Conservation (phyloP, 2,113 vertebrate genomes). For the Jacana jacana region DNA sequence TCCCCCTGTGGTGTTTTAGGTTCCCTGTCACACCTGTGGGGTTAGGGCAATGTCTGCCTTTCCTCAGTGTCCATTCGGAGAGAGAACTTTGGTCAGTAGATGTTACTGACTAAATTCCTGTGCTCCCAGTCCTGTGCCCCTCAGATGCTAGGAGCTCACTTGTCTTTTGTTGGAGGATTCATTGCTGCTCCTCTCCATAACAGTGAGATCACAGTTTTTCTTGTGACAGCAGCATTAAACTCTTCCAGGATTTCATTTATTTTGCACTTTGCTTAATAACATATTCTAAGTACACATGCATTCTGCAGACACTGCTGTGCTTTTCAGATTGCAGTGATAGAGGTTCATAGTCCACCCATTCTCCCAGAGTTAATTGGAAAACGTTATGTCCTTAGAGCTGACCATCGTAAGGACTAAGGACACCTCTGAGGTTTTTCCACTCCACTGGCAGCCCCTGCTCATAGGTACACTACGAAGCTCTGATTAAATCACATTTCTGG, state of each 20-base stretch:
- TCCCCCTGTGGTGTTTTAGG: neutral
- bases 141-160: neutral
- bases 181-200: neutral
- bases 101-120: neutral
- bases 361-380: conserved; percentile 7
- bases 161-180: neutral
- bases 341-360: neutral
- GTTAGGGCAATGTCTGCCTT: neutral
- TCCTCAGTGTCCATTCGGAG: neutral
- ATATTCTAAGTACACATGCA: neutral
- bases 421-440: neutral
- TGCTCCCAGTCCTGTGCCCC: neutral
- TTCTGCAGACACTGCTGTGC: neutral
- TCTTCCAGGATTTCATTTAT: neutral
- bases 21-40: neutral
- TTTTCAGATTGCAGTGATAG: neutral
- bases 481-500: neutral
- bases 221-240: neutral
- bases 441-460: neutral
- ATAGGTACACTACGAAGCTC: neutral
- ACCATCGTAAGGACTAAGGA: neutral
- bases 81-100: neutral
- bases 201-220: neutral
- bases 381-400: neutral
- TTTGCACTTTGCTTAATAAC: neutral